Conservation (phyloP, 2,888 invertebrate genomes). For the Hirtodrosophila histrioides region DNA sequence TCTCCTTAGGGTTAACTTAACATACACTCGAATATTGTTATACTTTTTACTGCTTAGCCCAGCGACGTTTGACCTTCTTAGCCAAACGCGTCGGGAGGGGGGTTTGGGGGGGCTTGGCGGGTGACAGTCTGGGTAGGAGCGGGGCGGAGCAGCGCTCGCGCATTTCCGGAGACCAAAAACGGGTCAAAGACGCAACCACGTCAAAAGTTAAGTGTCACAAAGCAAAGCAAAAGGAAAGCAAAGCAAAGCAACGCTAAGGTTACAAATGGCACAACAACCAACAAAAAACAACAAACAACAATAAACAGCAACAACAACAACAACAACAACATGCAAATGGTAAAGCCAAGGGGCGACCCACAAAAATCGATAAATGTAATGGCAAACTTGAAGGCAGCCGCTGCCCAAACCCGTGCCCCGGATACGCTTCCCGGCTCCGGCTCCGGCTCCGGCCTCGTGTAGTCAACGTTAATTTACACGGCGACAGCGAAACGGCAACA, state of each 20-base stretch:
- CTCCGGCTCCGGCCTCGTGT: slow-evolving; percentile 31
- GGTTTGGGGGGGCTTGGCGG: no score
- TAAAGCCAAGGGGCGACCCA: slow-evolving; percentile 25
- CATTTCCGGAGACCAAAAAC: slow-evolving; percentile 57
- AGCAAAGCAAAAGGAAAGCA: slow-evolving; percentile 47
- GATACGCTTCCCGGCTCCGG: slow-evolving; percentile 8
- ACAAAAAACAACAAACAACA: slow-evolving; percentile 13
- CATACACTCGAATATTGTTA: slow-evolving; percentile 10
- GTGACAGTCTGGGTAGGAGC: not conserved
- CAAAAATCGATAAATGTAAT: slow-evolving; percentile 72
- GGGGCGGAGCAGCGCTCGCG: slow-evolving; percentile 26
- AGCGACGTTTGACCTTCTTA: slow-evolving; percentile 44
- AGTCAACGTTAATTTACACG: slow-evolving; percentile 71
- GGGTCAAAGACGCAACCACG: slow-evolving; percentile 67
- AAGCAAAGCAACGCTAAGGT: slow-evolving; percentile 42
- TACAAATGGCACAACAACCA: slow-evolving; percentile 46
- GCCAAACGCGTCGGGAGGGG: not conserved
- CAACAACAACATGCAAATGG: slow-evolving; percentile 45
- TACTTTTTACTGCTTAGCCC: slow-evolving; percentile 9
- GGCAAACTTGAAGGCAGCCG: slow-evolving; percentile 61
- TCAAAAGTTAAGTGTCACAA: slow-evolving; percentile 75
- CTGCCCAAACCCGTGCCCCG: slow-evolving; percentile 12
- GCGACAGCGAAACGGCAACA: slow-evolving; percentile 40
- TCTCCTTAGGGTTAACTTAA: slow-evolving; percentile 18
- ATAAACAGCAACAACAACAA: slow-evolving; percentile 20